Conservation (phyloP, 2,113 vertebrate genomes). For the Calidris pugnax region DNA sequence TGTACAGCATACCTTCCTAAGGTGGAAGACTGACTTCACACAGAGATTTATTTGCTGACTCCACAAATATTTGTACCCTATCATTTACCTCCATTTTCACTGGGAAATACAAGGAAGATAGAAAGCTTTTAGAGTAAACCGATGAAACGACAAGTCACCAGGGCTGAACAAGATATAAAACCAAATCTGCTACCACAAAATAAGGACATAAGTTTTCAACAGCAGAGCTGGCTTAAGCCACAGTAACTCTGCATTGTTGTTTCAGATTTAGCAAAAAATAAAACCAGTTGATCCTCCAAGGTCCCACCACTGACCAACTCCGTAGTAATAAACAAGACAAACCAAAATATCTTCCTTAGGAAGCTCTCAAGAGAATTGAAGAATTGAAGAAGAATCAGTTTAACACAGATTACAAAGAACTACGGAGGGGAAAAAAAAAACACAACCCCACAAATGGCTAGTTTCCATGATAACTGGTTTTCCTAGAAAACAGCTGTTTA, state of each 20-base stretch:
- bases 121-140: not conserved
- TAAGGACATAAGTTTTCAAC: not conserved
- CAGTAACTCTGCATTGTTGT: not conserved
- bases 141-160: not conserved
- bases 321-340: not conserved
- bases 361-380: not conserved
- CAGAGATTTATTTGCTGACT: not conserved
- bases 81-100: not conserved
- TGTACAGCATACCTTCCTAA: not conserved
- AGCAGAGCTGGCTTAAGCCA: not conserved
- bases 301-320: not conserved
- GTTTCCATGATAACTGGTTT: not conserved
- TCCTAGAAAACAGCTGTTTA: not conserved
- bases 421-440: fast-evolving
- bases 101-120: not conserved
- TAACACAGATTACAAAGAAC: not conserved
- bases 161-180: not conserved
- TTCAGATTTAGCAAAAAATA: not conserved
- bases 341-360: not conserved
- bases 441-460: not conserved
- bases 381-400: not conserved
- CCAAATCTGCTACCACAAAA: not conserved
- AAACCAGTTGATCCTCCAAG: not conserved
- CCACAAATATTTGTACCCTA: not conserved
- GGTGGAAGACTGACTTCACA: not conserved